Evolutionary conservation across 2,888 invertebrate genomes (phyloP), one percentile per base, ranked within the genome.

Genomic region (Plebejus argus): DNA sequence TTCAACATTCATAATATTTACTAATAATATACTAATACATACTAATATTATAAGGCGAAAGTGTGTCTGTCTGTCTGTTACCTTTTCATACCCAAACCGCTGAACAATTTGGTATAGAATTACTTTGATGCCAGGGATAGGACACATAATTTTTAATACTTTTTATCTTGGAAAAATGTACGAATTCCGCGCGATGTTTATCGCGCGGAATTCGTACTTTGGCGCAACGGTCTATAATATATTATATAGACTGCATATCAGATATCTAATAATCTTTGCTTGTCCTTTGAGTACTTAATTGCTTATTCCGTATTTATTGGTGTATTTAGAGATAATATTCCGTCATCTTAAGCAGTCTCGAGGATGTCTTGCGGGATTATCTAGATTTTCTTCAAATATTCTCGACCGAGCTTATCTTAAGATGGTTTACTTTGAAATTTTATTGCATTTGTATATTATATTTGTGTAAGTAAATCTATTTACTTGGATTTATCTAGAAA

Each of bases 371-470:
- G 23, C 66, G 12, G 28, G 66, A 33, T 66, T 6, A 66, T 66
- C 28, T 66, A 28, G 66, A 66, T 66, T 28, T 66, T 20, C 28
- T 33, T 12, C 28, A 23, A 28, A 66, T 33, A 66, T 33, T 15
- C 66, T 66, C 66, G 6, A 66, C 66, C 15, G 28, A 66, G 28
- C 66, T 28, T 66, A 66, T 66, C 66, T 33, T 28, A 18, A 66
- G 66, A 66, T 15, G 66, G 66, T 28, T 66, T 66, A 15, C 28
- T 66, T 33, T 28, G 66, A 66, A 66, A 33, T 66, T 66, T 15
- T 33, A 12, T 66, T 33, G 28, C 66, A 18, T 53, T 53, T 53
- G 12, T 49, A 53, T 53, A 53, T 53, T 53, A 1, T 28, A 28
- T 28, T 28, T 28, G 28, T 66, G 15, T 4, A 33, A 18, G 28